Percentiles rank a stretch among this genome's conserved stretches.
Conservation (phyloP, 2,888 invertebrate genomes). For the Leuctra nigra region DNA sequence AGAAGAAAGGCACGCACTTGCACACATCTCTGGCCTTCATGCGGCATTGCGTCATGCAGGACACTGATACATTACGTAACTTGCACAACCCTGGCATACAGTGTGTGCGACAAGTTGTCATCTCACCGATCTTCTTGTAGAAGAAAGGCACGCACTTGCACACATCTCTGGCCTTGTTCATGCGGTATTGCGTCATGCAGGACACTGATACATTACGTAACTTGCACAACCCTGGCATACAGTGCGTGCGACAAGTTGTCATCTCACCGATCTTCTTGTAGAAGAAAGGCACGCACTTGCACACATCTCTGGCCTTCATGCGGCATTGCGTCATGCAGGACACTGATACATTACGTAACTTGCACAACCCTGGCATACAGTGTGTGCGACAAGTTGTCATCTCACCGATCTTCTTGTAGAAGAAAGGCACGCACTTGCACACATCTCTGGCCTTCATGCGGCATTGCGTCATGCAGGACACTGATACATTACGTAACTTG, state of each 20-base stretch:
- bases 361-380: too few relatives aligned
- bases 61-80: too few relatives aligned
- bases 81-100: too few relatives aligned
- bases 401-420: slow-evolving; percentile 48
- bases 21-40: slow-evolving; percentile 54
- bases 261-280: slow-evolving; percentile 46
- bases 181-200: slow-evolving; percentile 67
- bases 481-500: too few relatives aligned
- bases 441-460: slow-evolving; percentile 56
- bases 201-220: too few relatives aligned
- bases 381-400: too few relatives aligned
- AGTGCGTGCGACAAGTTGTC: too few relatives aligned
- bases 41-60: slow-evolving; percentile 69
- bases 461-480: slow-evolving; percentile 68
- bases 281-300: slow-evolving; percentile 67
- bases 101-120: too few relatives aligned
- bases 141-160: slow-evolving; percentile 69
- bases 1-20: slow-evolving; percentile 66
- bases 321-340: slow-evolving; percentile 69
- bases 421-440: slow-evolving; percentile 66
- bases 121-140: slow-evolving; percentile 45
- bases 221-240: too few relatives aligned
- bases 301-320: slow-evolving; percentile 55
- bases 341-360: too few relatives aligned
- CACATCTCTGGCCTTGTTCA: slow-evolving; percentile 55